Evolutionary conservation across 2,113 vertebrate genomes (phyloP).

Genomic region (Mesembrinibis cayennensis): DNA sequence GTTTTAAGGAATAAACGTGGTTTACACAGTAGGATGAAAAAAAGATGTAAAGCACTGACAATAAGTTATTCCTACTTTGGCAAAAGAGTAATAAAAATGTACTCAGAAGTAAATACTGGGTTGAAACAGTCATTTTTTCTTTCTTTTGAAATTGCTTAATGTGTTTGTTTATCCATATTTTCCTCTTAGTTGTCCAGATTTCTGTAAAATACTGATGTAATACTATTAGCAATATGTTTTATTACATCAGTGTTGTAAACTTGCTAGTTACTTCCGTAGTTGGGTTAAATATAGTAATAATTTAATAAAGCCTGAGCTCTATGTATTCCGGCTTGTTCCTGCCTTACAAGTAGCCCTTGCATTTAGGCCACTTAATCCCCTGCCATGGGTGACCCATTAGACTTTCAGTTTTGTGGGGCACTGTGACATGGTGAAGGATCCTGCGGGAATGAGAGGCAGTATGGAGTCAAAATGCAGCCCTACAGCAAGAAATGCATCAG

Average conservation of each 20-base stretch:
- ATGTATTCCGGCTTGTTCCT: background rate
- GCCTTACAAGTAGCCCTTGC: background rate
- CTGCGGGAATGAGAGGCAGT: background rate
- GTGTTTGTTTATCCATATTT: background rate
- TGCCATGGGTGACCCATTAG: background rate
- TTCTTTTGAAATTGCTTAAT: background rate
- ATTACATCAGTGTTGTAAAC: background rate
- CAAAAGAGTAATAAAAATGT: background rate
- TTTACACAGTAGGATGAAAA: background rate
- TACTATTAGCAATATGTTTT: background rate
- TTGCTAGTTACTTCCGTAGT: background rate
- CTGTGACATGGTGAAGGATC: background rate
- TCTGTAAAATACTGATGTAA: background rate
- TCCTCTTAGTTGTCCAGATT: background rate
- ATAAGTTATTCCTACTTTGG: background rate
- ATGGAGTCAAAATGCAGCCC: background rate
- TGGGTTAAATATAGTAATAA: background rate
- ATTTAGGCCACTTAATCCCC: background rate
- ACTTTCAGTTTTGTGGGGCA: background rate
- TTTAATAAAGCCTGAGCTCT: background rate
- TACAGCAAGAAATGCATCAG: no score
- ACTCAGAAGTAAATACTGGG: background rate
- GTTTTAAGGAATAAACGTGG: background rate
- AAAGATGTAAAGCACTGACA: background rate
- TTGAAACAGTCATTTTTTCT: background rate